These are phyloP conservation scores for Sphaeramia orbicularis DNA, from an alignment of 2,797 vertebrate genomes.

Conservation along the genomic window DNA sequence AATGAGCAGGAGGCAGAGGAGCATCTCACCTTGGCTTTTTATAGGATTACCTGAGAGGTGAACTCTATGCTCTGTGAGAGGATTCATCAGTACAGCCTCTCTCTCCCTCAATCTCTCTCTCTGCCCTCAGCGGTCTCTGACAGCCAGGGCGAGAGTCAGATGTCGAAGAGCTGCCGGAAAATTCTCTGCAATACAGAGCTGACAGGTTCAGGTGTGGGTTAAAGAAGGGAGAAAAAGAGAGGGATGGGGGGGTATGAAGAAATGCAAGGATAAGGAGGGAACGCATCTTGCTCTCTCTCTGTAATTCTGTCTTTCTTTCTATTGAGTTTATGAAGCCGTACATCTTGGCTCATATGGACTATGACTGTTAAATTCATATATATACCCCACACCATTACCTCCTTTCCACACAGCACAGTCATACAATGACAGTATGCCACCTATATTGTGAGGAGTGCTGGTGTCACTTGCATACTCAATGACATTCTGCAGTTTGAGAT, in stretches of 20 bases:
- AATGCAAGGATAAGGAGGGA: conserved; percentile 39
- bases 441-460: conserved; percentile 50
- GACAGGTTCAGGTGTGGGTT: conserved; percentile 82
- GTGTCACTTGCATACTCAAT: conserved; percentile 55
- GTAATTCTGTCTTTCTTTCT: conserved; percentile 54
- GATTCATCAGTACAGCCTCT: conserved; percentile 77
- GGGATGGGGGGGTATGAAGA: conserved; percentile 44
- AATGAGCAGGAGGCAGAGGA: conserved; percentile 83
- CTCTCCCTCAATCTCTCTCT: conserved; percentile 40
- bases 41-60: conserved; percentile 87
- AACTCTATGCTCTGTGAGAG: conserved; percentile 82
- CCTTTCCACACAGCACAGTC: conserved; percentile 50
- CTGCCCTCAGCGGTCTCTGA: conserved; percentile 81
- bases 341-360: conserved; percentile 61
- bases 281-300: conserved; percentile 51
- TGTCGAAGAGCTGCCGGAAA: conserved; percentile 80
- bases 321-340: conserved; percentile 66
- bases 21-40: conserved; percentile 87
- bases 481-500: conserved; percentile 40
- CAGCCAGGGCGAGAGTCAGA: conserved; percentile 84
- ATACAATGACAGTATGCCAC: conserved; percentile 52
- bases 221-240: conserved; percentile 67
- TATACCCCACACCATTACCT: conserved; percentile 68
- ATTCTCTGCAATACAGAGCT: conserved; percentile 74
- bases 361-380: conserved; percentile 71